Base-by-base conservation (phyloP, 2,797 vertebrate genomes). In the Acipenser oxyrinchus region DNA sequence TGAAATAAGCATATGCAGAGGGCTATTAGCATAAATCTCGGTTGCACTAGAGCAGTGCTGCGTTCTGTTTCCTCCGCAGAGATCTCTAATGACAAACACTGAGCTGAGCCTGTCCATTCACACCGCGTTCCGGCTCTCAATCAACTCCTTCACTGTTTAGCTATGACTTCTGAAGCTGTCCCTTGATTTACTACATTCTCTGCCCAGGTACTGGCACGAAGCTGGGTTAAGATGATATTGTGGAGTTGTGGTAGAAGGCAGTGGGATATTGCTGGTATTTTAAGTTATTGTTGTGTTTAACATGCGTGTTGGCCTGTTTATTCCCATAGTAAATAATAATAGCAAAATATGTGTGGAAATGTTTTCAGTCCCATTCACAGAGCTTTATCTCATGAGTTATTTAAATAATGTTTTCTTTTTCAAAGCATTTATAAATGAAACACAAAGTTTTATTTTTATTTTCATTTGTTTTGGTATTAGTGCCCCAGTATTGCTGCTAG, bases 1-100 rank as follows among this genome's bases (percentile, higher is more conserved):
- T 93, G 89, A 91, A 95, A 94, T 95, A 97, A 98, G 94, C 96
- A 98, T 97, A 97, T 99, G 96, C 93, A 90, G 89, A 84, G 85
- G 79, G 79, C 92, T 91, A 98, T 99, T 97, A 97, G 93, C 93
- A 96, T 98, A 97, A 95, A 98, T 97, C 92, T 93, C 89, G 74
- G 93, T 94, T 94, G 91, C 93, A 94, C 90, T 88, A 88, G 87
- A 95, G 83, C 85, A 86, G 88, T 60, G 71, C 80, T 67, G 87
- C 86, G 74, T 81, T 72, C 66, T n/a, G 68, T 78, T 81, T 83
- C 81, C 77, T 73, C 80, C 66, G 79, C 78, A 80, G 82, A 81
- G 77, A 75, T 74, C 78, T 83, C 82, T 89, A 88, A 89, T 88
- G 86, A 87, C 84, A 88, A 86, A 88, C 82, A 82, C 79, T 82